phyloP scores from a whole-genome alignment of 2,113 vertebrate species.

The Holacanthus passer region DNA sequence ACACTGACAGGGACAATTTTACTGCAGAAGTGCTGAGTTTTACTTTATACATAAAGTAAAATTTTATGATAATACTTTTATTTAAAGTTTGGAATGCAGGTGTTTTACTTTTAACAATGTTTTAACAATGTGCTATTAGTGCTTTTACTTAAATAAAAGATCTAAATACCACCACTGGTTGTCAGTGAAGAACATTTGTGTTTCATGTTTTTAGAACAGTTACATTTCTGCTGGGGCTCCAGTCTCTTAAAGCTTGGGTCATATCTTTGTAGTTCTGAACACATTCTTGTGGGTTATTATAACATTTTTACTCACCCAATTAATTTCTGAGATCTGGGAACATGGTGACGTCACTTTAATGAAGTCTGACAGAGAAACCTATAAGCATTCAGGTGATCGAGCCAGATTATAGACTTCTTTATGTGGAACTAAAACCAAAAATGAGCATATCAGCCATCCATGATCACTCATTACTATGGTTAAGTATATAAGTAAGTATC shows the following conservation, averaged over 20 bases:
- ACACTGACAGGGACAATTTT: too few species aligned
- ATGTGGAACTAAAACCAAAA: not conserved
- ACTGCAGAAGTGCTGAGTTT: too few species aligned
- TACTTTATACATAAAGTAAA: too few species aligned
- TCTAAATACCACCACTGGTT: not conserved
- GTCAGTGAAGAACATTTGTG: not conserved
- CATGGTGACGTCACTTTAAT: not conserved
- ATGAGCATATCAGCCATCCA: not conserved
- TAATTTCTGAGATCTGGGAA: not conserved
- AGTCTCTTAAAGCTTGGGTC: not conserved
- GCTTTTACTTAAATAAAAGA: not conserved
- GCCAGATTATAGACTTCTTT: not conserved
- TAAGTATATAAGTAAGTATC: not conserved
- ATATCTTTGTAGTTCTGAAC: not conserved
- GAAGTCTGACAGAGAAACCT: not conserved
- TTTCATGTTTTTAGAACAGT: constrained; percentile 2
- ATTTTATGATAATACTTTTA: too few species aligned
- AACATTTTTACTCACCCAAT: constrained; percentile 1
- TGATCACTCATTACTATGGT: not conserved
- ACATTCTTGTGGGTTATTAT: not conserved
- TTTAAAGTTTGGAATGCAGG: too few species aligned
- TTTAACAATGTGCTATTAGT: too few species aligned
- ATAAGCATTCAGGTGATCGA: not conserved
- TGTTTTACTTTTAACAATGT: too few species aligned
- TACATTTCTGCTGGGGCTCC: not conserved